A percentile compares a stretch with the other conserved stretches of the same genome.
phyloP scores from a whole-genome alignment of 2,888 invertebrate genomes.

The Colostygia pectinataria region DNA sequence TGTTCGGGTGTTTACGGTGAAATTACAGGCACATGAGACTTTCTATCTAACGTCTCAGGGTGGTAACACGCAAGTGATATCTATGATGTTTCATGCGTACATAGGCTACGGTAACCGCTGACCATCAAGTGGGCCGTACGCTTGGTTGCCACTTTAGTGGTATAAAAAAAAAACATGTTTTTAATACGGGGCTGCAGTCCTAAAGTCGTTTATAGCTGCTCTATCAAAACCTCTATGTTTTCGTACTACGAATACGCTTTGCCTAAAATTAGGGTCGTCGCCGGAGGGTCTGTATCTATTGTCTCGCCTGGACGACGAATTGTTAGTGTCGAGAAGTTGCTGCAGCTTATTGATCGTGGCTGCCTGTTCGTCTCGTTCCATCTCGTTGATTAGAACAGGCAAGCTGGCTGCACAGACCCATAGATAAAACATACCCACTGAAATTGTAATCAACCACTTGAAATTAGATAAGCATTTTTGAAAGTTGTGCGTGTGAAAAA shows the following conservation, averaged over 20 bases:
- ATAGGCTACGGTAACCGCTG: too few species aligned
- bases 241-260: constrained; percentile 34
- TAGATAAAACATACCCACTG: constrained; percentile 75
- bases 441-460: constrained; percentile 25
- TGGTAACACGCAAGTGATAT: too few species aligned
- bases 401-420: constrained; percentile 72
- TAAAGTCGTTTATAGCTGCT: constrained; percentile 14
- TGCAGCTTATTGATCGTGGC: constrained; percentile 59
- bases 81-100: too few species aligned
- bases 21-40: too few species aligned
- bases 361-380: constrained; percentile 65
- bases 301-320: constrained; percentile 18
- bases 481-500: too few species aligned
- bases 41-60: too few species aligned
- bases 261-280: constrained; percentile 17
- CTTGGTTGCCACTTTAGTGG: too few species aligned
- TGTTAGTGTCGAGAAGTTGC: constrained; percentile 51
- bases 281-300: constrained; percentile 16
- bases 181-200: constrained; percentile 20
- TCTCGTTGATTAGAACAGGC: constrained; percentile 69
- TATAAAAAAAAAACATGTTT: too few species aligned
- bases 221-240: constrained; percentile 22
- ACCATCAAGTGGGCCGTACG: too few species aligned
- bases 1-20: too few species aligned
- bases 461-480: too few species aligned